These are phyloP conservation scores for Pterophyllum scalare DNA, from an alignment of 2,113 vertebrate genomes.

Conservation along the genomic window DNA sequence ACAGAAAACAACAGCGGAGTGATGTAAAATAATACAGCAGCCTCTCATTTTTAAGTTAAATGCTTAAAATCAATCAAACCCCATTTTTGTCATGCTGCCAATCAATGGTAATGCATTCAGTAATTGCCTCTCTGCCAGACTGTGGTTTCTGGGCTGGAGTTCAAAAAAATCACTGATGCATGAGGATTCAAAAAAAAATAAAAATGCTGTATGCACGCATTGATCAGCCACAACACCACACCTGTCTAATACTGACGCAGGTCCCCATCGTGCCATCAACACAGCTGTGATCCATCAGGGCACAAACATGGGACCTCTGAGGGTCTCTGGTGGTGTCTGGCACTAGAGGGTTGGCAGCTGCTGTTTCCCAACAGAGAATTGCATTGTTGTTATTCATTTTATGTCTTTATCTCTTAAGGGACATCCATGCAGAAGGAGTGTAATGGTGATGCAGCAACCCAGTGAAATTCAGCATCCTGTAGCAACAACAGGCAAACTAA, in stretches of 20 bases:
- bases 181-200: background rate
- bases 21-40: background rate
- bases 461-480: background rate
- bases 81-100: background rate
- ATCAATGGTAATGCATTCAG: constrained; percentile 9
- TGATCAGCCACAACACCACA: background rate
- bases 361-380: background rate
- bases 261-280: background rate
- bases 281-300: background rate
- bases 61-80: constrained; percentile 7
- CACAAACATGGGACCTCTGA: fast-evolving
- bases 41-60: background rate
- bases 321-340: fast-evolving
- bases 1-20: background rate
- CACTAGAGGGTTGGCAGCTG: background rate
- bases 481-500: background rate
- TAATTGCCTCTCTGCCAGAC: background rate
- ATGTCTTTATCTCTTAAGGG: background rate
- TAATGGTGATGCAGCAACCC: fast-evolving
- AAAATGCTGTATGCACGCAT: background rate
- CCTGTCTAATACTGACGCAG: background rate
- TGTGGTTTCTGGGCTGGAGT: background rate
- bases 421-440: background rate
- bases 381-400: background rate
- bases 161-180: background rate